Conservation (phyloP, 2,888 invertebrate genomes). For the Andrena fulva region DNA sequence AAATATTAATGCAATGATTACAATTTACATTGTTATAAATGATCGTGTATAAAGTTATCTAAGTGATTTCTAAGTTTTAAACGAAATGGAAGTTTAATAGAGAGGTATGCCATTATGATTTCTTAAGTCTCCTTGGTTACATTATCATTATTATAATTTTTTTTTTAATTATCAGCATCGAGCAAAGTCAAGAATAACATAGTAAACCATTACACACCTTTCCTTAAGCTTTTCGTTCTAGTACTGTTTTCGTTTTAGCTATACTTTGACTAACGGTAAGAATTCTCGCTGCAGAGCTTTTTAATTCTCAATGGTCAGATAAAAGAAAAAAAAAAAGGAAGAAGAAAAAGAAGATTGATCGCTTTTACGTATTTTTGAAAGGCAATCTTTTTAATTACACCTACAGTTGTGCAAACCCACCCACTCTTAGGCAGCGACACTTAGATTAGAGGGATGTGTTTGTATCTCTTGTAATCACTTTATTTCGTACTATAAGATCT, state of each 20-base stretch:
- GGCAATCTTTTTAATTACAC: slow-evolving; percentile 64
- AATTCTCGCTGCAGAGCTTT: slow-evolving; percentile 66
- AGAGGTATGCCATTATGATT: slow-evolving; percentile 83
- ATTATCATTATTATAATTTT: slow-evolving; percentile 61
- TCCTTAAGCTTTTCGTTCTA: slow-evolving; percentile 61
- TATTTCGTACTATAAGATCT: slow-evolving; percentile 81
- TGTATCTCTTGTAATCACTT: slow-evolving; percentile 82
- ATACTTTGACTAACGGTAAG: slow-evolving; percentile 58
- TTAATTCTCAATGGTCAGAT: slow-evolving; percentile 63
- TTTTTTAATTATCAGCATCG: slow-evolving; percentile 56
- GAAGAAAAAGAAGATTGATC: slow-evolving; percentile 40
- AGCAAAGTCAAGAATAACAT: slow-evolving; percentile 62
- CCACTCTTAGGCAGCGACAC: slow-evolving; percentile 78
- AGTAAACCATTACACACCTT: slow-evolving; percentile 63
- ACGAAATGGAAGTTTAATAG: slow-evolving; percentile 79
- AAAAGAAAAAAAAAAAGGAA: slow-evolving; percentile 41
- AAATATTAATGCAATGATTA: slow-evolving; percentile 84
- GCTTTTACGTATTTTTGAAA: slow-evolving; percentile 70
- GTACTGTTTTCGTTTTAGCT: slow-evolving; percentile 57
- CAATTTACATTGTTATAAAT: slow-evolving; percentile 84
- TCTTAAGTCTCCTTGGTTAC: slow-evolving; percentile 75
- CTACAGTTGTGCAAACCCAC: slow-evolving; percentile 74
- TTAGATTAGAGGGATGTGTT: slow-evolving; percentile 81
- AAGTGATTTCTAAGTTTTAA: slow-evolving; percentile 84
- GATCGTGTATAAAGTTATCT: slow-evolving; percentile 84